A percentile compares a stretch with the other conserved stretches of the same genome.
Conservation (phyloP, 2,888 invertebrate genomes). For the Hypsopygia costalis region DNA sequence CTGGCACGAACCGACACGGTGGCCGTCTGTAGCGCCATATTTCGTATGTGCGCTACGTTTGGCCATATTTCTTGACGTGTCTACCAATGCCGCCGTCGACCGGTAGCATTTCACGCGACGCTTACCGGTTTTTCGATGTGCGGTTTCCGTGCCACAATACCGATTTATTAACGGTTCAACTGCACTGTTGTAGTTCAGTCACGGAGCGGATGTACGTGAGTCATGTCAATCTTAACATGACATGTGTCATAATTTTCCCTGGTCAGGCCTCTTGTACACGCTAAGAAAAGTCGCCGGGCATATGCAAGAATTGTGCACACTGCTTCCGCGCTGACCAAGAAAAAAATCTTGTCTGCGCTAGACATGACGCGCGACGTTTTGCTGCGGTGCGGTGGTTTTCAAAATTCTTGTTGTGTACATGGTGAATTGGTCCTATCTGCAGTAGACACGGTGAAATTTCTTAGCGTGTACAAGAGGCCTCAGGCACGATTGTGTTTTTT, state of each 20-base stretch:
- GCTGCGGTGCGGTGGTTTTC: no score
- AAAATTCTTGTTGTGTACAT: no score
- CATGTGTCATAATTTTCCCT: conserved; percentile 36
- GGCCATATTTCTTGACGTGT: conserved; percentile 64
- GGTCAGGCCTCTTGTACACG: no score
- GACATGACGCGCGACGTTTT: no score
- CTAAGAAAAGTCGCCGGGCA: no score
- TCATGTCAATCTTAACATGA: no score
- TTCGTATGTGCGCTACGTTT: conserved; percentile 55
- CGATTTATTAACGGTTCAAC: conserved; percentile 63
- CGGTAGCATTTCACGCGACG: conserved; percentile 71
- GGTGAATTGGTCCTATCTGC: no score
- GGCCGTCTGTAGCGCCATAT: conserved; percentile 46
- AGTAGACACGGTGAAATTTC: no score
- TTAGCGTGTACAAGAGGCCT: no score
- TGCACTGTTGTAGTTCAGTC: conserved; percentile 50
- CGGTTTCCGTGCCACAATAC: conserved; percentile 65
- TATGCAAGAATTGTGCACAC: no score
- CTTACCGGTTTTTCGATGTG: conserved; percentile 66
- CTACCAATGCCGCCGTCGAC: conserved; percentile 41
- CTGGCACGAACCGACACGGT: conserved; percentile 51
- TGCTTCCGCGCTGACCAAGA: no score
- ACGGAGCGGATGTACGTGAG: conserved; percentile 51
- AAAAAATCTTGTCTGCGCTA: no score
- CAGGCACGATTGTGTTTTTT: conserved; percentile 37